Percentiles rank a stretch among this genome's conserved stretches.
These are phyloP conservation scores for Halictus quadricinctus DNA, from an alignment of 2,888 invertebrate species.

Conservation along the genomic window DNA sequence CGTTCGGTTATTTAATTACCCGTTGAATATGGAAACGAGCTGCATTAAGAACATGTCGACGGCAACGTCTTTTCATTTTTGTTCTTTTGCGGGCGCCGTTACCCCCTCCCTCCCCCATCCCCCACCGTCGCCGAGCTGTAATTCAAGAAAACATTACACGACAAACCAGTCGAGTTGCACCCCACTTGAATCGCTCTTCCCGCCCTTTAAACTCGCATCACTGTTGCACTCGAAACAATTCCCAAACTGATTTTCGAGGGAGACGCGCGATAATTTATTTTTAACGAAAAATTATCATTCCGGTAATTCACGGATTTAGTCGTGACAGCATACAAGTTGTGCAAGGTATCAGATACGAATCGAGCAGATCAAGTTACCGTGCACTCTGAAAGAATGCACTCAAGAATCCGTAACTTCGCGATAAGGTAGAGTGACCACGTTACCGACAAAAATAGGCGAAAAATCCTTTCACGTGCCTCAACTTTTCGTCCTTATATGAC, in stretches of 20 bases:
- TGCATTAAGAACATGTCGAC: conserved; percentile 47
- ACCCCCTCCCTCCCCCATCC: too few species aligned
- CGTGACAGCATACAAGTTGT: background rate
- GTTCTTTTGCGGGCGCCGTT: background rate
- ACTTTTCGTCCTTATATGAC: too few species aligned
- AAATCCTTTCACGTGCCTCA: too few species aligned
- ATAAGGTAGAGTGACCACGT: too few species aligned
- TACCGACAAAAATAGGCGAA: too few species aligned
- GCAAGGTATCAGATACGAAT: background rate
- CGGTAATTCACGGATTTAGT: background rate
- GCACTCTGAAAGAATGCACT: too few species aligned
- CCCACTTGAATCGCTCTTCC: conserved; percentile 18
- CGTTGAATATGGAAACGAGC: conserved; percentile 34
- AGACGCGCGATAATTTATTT: background rate
- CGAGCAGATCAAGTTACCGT: too few species aligned
- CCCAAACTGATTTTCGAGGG: background rate
- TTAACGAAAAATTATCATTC: background rate
- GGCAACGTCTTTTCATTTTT: conserved; percentile 6
- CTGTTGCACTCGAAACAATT: background rate
- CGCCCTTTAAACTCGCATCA: background rate
- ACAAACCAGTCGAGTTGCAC: background rate
- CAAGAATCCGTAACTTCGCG: too few species aligned
- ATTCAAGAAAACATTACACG: conserved; percentile 7
- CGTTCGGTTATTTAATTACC: conserved; percentile 53
- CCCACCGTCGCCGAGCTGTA: background rate